Percentiles rank a stretch among this genome's conserved stretches.
Conservation (phyloP, 2,797 vertebrate species). For the Muraenolepis orangiensis region DNA sequence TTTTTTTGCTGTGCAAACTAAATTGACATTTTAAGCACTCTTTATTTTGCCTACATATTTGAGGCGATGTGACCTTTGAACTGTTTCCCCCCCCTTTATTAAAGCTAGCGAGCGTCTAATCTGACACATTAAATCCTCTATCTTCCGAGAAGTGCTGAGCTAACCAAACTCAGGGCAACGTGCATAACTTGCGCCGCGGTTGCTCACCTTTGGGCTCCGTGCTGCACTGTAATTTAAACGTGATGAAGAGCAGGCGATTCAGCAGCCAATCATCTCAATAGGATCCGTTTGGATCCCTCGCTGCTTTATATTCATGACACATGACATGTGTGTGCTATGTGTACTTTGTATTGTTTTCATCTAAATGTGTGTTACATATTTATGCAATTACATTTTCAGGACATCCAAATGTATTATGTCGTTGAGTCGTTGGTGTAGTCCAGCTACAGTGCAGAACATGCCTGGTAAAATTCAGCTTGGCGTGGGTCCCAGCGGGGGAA, state of each 20-base stretch:
- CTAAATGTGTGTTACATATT: too few relatives aligned
- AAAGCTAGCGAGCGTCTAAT: conserved; percentile 25
- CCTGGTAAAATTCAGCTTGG: neutral
- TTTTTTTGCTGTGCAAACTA: conserved; percentile 18
- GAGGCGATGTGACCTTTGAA: conserved; percentile 21
- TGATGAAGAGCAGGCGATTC: neutral
- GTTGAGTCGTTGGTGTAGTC: too few relatives aligned
- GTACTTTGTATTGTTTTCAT: too few relatives aligned
- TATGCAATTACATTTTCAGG: too few relatives aligned
- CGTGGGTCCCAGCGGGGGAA: neutral
- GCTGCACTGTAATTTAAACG: neutral
- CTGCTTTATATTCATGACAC: neutral
- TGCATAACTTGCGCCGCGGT: conserved; percentile 2
- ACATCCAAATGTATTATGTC: too few relatives aligned
- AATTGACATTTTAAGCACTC: conserved; percentile 17
- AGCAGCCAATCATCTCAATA: neutral
- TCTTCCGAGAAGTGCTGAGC: conserved; percentile 33
- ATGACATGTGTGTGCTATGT: neutral
- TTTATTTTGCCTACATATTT: conserved; percentile 13
- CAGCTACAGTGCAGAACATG: neutral
- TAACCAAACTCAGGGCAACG: conserved; percentile 11
- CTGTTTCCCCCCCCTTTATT: neutral
- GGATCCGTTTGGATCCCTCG: neutral
- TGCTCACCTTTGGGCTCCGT: conserved; percentile 8
- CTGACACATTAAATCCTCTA: conserved; percentile 28